Evolutionary conservation across 2,888 invertebrate genomes (phyloP), one percentile per base, ranked within the genome.

Genomic region (Monoplex corrugatus): DNA sequence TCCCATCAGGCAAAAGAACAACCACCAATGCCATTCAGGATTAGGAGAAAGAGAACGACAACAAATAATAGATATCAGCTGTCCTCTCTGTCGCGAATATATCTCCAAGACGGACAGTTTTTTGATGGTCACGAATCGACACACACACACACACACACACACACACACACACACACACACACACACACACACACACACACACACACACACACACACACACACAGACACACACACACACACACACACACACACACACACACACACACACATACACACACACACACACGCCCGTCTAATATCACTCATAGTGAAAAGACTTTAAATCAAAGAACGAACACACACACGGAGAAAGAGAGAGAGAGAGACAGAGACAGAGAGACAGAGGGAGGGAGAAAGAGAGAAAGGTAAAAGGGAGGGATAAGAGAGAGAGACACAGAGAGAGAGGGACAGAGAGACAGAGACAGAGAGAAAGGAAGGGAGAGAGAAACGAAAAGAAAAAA

Each of bases 231-330:
- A 78, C 78, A 78, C 23, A 78, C 78, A 78, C 1, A 16, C 78
- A 78, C 78, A 16, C 78, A 78, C 78, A 13, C 83, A 83, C 43
- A 6, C 83, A 83, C 83, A 40, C 45, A 83, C 83, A 40, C 83
- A 45, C 83, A 83, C 83, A 80, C 80, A 80, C 80, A 80, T 38
- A 80, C 80, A 80, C 80, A 80, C 80, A 75, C 78, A n/a, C n/a
- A n/a, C n/a, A n/a, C n/a, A n/a, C n/a, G n/a, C n/a, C n/a, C n/a
- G n/a, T n/a, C n/a, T n/a, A n/a, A n/a, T n/a, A n/a, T n/a, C n/a
- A n/a, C n/a, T n/a, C n/a, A n/a, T n/a, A n/a, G n/a, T n/a, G n/a
- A n/a, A n/a, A n/a, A n/a, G n/a, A n/a, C n/a, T n/a, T n/a, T n/a
- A n/a, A n/a, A 82, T 40, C 16, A 50, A 50, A 19, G 50, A 50